phyloP scores from a whole-genome alignment of 2,113 vertebrate species.

The Trogon melanurus region DNA sequence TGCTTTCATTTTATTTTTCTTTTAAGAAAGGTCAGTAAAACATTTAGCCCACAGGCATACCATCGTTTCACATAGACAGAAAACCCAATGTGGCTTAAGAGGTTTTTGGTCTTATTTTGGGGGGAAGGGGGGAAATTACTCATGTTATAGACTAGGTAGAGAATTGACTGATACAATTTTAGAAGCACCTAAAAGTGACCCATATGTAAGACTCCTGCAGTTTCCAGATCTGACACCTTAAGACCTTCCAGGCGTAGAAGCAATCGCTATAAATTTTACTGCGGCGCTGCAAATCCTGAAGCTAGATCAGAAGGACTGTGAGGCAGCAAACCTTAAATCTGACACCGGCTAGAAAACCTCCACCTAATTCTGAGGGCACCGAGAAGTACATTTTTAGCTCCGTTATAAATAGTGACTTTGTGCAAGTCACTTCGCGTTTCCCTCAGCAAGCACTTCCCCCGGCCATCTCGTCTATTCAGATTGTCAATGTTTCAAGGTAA shows the following conservation, averaged over 20 bases:
- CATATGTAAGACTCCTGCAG: neutral
- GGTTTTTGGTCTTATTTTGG: neutral
- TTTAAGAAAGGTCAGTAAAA: neutral
- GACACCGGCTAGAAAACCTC: neutral
- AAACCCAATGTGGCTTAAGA: neutral
- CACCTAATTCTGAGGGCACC: neutral
- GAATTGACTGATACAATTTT: neutral
- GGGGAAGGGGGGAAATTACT: neutral
- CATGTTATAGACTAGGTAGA: neutral
- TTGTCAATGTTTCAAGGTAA: neutral
- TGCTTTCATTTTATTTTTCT: neutral
- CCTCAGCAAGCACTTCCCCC: neutral
- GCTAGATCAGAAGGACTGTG: neutral
- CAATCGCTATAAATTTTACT: conserved; percentile 12
- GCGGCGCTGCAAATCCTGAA: neutral
- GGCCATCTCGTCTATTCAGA: neutral
- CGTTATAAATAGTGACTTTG: neutral
- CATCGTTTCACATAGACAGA: neutral
- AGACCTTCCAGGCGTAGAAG: neutral
- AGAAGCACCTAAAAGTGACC: neutral
- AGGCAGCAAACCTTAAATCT: conserved; percentile 44
- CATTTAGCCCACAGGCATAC: neutral
- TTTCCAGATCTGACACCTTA: neutral
- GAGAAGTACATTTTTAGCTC: neutral
- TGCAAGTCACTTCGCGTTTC: neutral